Conservation (phyloP, 2,888 invertebrate species). For the Malachius bipustulatus region DNA sequence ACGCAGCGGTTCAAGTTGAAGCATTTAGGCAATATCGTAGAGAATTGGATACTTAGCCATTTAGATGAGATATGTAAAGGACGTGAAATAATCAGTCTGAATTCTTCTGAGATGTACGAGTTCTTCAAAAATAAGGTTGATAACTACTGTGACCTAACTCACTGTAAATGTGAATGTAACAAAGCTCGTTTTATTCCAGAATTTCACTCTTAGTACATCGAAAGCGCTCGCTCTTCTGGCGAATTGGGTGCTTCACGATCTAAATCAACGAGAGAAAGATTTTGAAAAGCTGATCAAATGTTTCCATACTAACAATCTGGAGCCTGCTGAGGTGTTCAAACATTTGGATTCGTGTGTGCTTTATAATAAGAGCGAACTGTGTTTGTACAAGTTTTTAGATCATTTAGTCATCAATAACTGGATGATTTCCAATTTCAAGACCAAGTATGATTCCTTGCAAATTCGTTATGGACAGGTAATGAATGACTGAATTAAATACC, state of each 20-base stretch:
- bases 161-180: background rate
- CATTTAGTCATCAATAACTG: conserved; percentile 38
- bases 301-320: conserved; percentile 38
- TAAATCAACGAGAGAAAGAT: conserved; percentile 40
- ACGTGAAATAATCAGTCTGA: conserved; percentile 41
- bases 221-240: conserved; percentile 40
- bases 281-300: conserved; percentile 42
- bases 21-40: conserved; percentile 43
- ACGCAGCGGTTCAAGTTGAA: conserved; percentile 48
- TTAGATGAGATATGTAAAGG: conserved; percentile 43
- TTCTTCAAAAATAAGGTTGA: conserved; percentile 43
- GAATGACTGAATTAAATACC: too few relatives aligned
- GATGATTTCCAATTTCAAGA: conserved; percentile 39
- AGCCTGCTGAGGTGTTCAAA: conserved; percentile 39
- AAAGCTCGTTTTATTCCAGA: conserved; percentile 24
- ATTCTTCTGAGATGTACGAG: conserved; percentile 38
- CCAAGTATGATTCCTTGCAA: conserved; percentile 38
- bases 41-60: conserved; percentile 42
- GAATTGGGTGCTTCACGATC: conserved; percentile 43
- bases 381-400: conserved; percentile 43
- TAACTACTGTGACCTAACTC: conserved; percentile 7
- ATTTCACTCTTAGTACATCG: conserved; percentile 33
- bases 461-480: conserved; percentile 38
- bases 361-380: conserved; percentile 45
- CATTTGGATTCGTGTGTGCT: conserved; percentile 46